Base-by-base conservation (phyloP, 1,140 invertebrate species). In the Ostrea denselamellosa region DNA sequence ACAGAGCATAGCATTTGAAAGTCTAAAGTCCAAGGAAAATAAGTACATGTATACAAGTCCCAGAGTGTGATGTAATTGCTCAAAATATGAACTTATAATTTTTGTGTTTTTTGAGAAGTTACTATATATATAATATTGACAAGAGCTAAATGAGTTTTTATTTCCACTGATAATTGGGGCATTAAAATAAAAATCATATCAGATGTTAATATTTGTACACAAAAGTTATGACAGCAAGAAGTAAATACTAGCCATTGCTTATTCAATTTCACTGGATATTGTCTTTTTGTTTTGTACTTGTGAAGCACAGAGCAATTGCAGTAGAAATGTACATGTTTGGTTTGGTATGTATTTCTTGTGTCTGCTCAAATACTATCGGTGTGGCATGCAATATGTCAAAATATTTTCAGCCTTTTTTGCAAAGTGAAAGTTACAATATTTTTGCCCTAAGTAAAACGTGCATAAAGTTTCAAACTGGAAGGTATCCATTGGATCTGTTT, bases 141-240 rank as follows among this genome's bases (percentile, higher is more conserved):
- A 62, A 19, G 56, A 62, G n/a, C 14, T n/a, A 19, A 62, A 7
- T 58, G 56, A 62, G 7, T 62, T 19, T 62, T 62, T 19, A 62
- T 62, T n/a, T 14, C 17, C 56, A 62, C 17, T 62, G 17, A n/a
- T 62, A 62, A 62, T 62, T 62, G 17, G 56, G 56, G 56, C 56
- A 62, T 62, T 62, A 62, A 62, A 62, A 62, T 19, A 62, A 62
- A 62, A 62, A 19, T 14, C 56, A 62, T 62, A 62, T 62, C 56
- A 62, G 56, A n/a, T 62, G 17, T 7, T 0, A 19, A 8, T 7
- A 62, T 62, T 17, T 62, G 7, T 62, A 17, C 0, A 58, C 17
- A 62, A 62, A 62, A 62, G n/a, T 19, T n/a, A 19, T 2, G 17
- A 62, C 56, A 62, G 56, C 56, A 19, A 19, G 56, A 62, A 62